Percentiles rank a stretch among this genome's conserved stretches.
phyloP scores from a whole-genome alignment of 2,888 invertebrate genomes.

The Galeruca laticollis region DNA sequence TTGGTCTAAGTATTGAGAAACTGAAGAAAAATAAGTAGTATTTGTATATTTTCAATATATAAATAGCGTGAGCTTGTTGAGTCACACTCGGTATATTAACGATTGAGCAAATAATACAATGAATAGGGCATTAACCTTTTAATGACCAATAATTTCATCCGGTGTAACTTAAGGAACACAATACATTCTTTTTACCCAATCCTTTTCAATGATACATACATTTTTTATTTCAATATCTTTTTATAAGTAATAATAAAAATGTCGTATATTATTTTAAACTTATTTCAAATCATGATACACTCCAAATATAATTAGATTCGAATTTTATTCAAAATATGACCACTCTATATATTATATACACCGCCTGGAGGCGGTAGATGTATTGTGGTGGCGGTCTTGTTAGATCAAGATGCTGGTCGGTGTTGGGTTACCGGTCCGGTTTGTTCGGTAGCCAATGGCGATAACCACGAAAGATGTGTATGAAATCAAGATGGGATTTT shows the following conservation, averaged over 20 bases:
- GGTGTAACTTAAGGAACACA: neutral
- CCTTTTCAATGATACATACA: neutral
- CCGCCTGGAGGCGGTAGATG: constrained; percentile 30
- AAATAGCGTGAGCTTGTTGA: too few species aligned
- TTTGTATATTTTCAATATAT: too few species aligned
- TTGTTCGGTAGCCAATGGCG: constrained; percentile 30
- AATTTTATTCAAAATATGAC: neutral
- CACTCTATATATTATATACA: constrained; percentile 9
- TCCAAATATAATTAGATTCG: neutral
- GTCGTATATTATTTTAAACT: too few species aligned
- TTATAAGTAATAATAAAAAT: too few species aligned
- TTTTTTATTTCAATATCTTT: too few species aligned
- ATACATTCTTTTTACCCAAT: neutral
- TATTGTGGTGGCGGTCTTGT: constrained; percentile 32
- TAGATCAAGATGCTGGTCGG: constrained; percentile 30
- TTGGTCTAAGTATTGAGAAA: too few species aligned
- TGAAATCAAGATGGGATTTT: constrained; percentile 19
- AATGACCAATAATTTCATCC: neutral
- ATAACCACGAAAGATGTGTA: constrained; percentile 26
- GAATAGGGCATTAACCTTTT: neutral
- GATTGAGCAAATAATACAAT: neutral
- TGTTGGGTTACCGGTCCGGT: constrained; percentile 33
- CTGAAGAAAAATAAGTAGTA: too few species aligned
- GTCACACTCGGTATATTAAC: too few species aligned
- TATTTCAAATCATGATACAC: too few species aligned